phyloP scores from a whole-genome alignment of 2,113 vertebrate genomes.

The Perca flavescens region DNA sequence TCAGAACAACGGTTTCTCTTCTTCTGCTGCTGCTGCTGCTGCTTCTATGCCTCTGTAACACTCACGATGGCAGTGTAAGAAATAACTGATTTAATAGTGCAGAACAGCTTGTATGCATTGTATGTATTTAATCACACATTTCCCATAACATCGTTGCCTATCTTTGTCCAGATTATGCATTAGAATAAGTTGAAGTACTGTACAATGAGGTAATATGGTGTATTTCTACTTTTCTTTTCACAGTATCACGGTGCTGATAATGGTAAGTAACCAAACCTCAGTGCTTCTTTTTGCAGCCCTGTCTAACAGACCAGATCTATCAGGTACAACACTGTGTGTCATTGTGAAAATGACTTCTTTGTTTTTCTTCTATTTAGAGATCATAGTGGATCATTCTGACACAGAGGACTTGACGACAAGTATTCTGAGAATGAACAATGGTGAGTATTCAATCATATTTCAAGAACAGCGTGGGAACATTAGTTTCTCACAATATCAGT shows the following conservation, averaged over 20 bases:
- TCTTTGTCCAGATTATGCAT: background rate
- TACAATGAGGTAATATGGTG: background rate
- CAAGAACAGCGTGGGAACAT: background rate
- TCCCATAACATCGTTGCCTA: background rate
- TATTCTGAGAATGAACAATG: conserved; percentile 75
- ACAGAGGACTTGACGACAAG: conserved; percentile 33
- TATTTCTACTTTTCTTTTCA: background rate
- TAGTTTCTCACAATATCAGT: background rate
- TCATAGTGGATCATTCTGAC: background rate
- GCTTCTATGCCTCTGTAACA: conserved; percentile 50
- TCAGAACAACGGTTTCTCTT: background rate
- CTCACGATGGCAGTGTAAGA: conserved; percentile 41
- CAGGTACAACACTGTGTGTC: background rate
- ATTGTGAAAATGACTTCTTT: background rate
- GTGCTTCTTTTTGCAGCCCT: background rate
- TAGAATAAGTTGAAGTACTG: background rate
- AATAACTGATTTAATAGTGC: background rate
- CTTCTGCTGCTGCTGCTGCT: conserved; percentile 33
- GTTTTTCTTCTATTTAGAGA: conserved; percentile 41
- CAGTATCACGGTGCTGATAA: conserved; percentile 22
- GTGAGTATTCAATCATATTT: background rate
- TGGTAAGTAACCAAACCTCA: conserved; percentile 34
- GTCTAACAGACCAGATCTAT: background rate
- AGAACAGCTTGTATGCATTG: background rate
- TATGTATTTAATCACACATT: background rate